Base-by-base conservation (phyloP, 2,797 vertebrate species). In the Liasis olivaceus region DNA sequence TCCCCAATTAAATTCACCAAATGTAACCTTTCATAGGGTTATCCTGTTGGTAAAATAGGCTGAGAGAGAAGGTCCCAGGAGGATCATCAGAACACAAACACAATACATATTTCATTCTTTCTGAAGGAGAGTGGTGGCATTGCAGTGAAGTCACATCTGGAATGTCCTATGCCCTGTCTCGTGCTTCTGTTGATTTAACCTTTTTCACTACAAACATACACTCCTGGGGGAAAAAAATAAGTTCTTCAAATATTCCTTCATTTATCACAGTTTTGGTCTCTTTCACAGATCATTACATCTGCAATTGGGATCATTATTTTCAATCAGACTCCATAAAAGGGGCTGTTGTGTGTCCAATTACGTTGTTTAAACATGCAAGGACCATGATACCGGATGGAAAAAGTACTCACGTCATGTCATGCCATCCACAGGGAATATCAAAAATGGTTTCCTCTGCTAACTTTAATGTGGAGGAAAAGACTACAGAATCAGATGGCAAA, bases 241-340 rank as follows among this genome's bases (percentile, higher is more conserved):
- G 60, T 84, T 95, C 87, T 93, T 94, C 92, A 95, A 92, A 93
- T 94, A 87, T 86, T 91, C 28, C 93, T 93, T 88, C 91, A 94
- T 92, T 92, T 92, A 62, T 92, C 89, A 91, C 62, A 63, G 58
- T 84, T 85, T 88, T 58, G 20, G 86, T 90, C 94, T 92, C 93
- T 91, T 96, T 91, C 91, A 95, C 89, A 94, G 91, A 93, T 93
- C 93, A 93, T 85, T 81, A 87, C 62, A 86, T 0, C 0, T 92
- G 94, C 59, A n/a, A 95, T 85, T 11, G 22, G 66, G 89, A 94
- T 93, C 94, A 91, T 95, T 95, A 96, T 93, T 88, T 91, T 14
- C 89, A 90, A 88, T 90, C 89, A 94, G 72, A 24, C 88, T 93
- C 72, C 85, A 60, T 20, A 91, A 91, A 95, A 93, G 92, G 63